phyloP scores from a whole-genome alignment of 2,888 invertebrate genomes.

The Zygogramma bicolorata region DNA sequence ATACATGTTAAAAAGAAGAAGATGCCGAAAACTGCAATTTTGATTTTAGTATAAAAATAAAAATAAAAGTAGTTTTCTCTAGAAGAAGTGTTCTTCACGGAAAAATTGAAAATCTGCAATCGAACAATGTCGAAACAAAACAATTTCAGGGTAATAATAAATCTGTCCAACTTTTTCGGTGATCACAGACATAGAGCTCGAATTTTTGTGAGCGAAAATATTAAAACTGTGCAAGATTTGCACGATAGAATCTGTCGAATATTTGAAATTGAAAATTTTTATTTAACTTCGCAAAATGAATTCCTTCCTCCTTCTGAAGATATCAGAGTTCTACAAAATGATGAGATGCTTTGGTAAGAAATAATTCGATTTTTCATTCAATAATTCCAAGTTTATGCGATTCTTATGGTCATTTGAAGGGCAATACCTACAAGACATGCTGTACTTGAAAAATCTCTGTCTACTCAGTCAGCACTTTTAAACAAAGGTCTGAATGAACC shows the following conservation, averaged over 20 bases:
- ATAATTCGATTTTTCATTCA: background rate
- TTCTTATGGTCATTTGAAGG: background rate
- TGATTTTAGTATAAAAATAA: too few species aligned
- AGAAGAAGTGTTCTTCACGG: too few species aligned
- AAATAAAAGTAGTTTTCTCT: too few species aligned
- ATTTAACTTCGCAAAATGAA: slow-evolving; percentile 34
- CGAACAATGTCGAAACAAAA: background rate
- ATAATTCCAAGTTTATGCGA: background rate
- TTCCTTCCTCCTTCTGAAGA: slow-evolving; percentile 43
- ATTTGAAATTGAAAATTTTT: slow-evolving; percentile 35
- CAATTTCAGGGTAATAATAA: slow-evolving; percentile 23
- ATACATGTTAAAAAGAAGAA: too few species aligned
- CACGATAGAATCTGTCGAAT: slow-evolving; percentile 28
- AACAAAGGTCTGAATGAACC: background rate
- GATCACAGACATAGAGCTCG: slow-evolving; percentile 38
- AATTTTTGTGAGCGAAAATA: slow-evolving; percentile 32
- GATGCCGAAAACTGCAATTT: too few species aligned
- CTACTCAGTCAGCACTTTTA: background rate
- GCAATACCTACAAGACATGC: background rate
- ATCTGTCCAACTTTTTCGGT: slow-evolving; percentile 37
- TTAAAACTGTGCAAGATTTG: slow-evolving; percentile 36
- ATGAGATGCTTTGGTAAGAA: slow-evolving; percentile 41
- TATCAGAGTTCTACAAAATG: slow-evolving; percentile 30
- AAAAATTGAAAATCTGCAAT: too few species aligned
- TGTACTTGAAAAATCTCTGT: background rate